A percentile compares a stretch with the other conserved stretches of the same genome.
Evolutionary conservation across 1,140 invertebrate genomes (phyloP).

Genomic region (Notospermus geniculatus): DNA sequence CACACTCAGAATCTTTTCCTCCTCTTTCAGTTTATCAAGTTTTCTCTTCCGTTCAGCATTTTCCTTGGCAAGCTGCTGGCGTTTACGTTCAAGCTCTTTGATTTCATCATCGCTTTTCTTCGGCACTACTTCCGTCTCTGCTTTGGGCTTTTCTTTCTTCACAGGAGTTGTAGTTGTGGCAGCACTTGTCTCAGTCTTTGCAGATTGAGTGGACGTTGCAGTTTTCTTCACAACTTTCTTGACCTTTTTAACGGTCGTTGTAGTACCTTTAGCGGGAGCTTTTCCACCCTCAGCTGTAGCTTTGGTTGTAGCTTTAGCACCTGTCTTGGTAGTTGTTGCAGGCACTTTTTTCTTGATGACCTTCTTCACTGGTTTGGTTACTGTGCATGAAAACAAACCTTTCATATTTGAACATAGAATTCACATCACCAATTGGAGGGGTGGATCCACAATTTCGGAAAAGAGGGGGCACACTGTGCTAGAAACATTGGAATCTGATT

Average conservation of each 20-base stretch:
- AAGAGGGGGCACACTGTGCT: too few relatives aligned
- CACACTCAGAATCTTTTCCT: conserved; percentile 11
- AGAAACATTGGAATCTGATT: too few relatives aligned
- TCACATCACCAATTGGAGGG: background rate
- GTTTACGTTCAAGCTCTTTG: conserved; percentile 15
- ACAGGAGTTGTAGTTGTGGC: background rate
- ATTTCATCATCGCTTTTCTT: conserved; percentile 8
- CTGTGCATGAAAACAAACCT: background rate
- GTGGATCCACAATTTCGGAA: too few relatives aligned
- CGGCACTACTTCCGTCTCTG: background rate
- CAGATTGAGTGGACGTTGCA: background rate
- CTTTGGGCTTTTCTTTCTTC: background rate
- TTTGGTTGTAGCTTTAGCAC: background rate
- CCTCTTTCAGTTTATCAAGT: conserved; percentile 16
- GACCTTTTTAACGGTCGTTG: conserved; percentile 21
- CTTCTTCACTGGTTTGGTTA: background rate
- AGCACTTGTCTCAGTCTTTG: conserved; percentile 3
- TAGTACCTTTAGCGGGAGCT: background rate
- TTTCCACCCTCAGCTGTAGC: background rate
- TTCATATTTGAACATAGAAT: background rate
- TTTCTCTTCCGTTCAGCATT: conserved; percentile 17
- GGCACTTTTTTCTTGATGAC: background rate
- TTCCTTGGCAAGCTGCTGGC: conserved; percentile 13
- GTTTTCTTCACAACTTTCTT: conserved; percentile 14
- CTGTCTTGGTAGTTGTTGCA: background rate